Conservation (phyloP, 2,888 invertebrate genomes). For the Spodoptera littoralis region DNA sequence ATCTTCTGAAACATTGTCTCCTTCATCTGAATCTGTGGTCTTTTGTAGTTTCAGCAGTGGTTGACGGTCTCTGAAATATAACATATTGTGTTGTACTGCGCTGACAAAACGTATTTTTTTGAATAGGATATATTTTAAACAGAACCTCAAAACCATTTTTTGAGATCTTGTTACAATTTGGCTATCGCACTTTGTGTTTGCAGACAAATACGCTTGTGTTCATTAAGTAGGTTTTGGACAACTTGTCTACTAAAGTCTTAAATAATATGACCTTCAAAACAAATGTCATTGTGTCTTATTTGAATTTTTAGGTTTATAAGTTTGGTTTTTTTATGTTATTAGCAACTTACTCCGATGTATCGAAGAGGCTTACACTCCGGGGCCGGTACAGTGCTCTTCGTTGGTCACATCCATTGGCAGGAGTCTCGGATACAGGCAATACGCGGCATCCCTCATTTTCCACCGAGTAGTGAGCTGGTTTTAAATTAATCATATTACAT, state of each 20-base stretch:
- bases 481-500: no score
- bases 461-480: slow-evolving; percentile 6
- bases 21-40: background rate
- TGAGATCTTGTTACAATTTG: no score
- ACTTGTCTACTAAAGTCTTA: no score
- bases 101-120: background rate
- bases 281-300: background rate
- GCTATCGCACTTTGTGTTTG: no score
- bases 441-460: slow-evolving; percentile 17
- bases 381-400: background rate
- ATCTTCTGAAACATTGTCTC: slow-evolving; percentile 2
- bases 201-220: no score
- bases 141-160: no score
- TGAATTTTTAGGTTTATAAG: background rate
- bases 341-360: slow-evolving; percentile 25
- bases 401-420: background rate
- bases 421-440: slow-evolving; percentile 1
- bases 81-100: background rate
- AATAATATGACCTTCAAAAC: no score
- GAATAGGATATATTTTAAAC: no score
- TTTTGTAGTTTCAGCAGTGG: slow-evolving; percentile 2
- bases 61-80: slow-evolving; percentile 33
- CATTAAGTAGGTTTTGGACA: no score
- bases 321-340: no score
- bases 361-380: slow-evolving; percentile 37